Percentiles rank a stretch among this genome's conserved stretches.
Conservation (phyloP, 37 sponge, comb jelly and placozoan species). For the Amphimedon queenslandica region DNA sequence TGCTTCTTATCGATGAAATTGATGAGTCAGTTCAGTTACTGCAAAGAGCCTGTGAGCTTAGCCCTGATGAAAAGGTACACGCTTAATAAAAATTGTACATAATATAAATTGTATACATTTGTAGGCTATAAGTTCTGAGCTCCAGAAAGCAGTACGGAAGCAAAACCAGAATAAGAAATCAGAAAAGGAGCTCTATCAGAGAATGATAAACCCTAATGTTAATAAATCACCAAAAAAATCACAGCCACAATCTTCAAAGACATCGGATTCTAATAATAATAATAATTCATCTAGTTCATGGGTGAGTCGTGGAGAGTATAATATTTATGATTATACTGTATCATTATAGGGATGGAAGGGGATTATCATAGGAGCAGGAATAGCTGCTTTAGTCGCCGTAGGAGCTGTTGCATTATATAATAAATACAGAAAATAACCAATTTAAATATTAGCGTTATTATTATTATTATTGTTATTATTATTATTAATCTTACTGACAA, state of each 20-base stretch:
- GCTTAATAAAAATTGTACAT: neutral
- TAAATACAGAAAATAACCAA: too few species aligned
- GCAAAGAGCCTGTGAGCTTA: conserved; percentile 35
- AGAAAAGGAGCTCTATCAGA: neutral
- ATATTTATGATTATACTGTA: neutral
- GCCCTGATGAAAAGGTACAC: conserved; percentile 54
- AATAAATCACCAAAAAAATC: neutral
- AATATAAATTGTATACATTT: neutral
- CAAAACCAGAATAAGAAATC: neutral
- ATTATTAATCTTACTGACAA: too few species aligned
- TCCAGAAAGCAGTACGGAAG: neutral
- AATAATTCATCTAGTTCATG: neutral
- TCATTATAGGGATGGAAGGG: neutral
- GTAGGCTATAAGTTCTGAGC: neutral
- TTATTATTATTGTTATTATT: too few species aligned
- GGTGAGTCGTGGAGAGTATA: neutral
- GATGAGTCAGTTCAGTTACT: conserved; percentile 33
- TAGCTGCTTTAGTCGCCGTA: neutral
- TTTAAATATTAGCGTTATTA: too few species aligned
- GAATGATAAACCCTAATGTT: neutral
- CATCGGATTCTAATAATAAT: neutral
- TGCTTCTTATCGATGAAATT: conserved; percentile 25
- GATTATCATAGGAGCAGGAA: neutral
- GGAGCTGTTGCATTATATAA: neutral
- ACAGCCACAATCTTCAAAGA: neutral